A percentile compares a stretch with the other conserved stretches of the same genome.
These are phyloP conservation scores for Fukomys damarensis DNA, from an alignment of 2,113 vertebrate genomes.

Conservation along the genomic window DNA sequence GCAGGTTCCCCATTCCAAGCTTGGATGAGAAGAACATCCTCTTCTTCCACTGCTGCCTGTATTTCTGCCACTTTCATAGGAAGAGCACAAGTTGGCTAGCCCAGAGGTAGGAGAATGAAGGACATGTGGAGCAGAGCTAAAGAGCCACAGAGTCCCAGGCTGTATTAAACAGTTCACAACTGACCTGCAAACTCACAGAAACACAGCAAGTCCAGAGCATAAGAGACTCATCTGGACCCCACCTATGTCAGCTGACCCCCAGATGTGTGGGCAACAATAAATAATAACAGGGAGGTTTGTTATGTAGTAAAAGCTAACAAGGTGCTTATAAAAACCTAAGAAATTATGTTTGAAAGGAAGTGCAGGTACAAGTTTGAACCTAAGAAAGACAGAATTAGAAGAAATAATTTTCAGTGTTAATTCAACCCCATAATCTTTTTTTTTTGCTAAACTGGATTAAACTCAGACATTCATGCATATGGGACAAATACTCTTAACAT, in stretches of 20 bases:
- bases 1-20: not conserved
- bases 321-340: conserved; percentile 50
- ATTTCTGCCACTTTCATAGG: conserved; percentile 45
- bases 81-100: conserved; percentile 12
- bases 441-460: not conserved
- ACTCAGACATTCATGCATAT: not conserved
- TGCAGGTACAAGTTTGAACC: not conserved
- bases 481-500: not conserved
- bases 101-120: conserved; percentile 18
- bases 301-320: conserved; percentile 43
- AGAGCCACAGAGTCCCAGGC: conserved; percentile 1
- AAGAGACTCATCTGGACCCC: not conserved
- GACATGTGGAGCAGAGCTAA: not conserved
- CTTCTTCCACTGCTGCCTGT: not conserved
- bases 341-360: conserved; percentile 34
- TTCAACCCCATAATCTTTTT: not conserved
- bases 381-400: conserved; percentile 31
- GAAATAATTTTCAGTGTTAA: conserved; percentile 44
- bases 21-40: not conserved
- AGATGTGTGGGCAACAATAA: not conserved
- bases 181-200: conserved; percentile 6
- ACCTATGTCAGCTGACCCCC: not conserved
- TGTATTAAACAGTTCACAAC: conserved; percentile 4
- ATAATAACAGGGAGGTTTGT: not conserved
- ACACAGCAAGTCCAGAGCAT: not conserved